A percentile compares a stretch with the other conserved stretches of the same genome.
These are phyloP conservation scores for Hemithea aestivaria DNA, from an alignment of 2,888 invertebrate species.

Conservation along the genomic window DNA sequence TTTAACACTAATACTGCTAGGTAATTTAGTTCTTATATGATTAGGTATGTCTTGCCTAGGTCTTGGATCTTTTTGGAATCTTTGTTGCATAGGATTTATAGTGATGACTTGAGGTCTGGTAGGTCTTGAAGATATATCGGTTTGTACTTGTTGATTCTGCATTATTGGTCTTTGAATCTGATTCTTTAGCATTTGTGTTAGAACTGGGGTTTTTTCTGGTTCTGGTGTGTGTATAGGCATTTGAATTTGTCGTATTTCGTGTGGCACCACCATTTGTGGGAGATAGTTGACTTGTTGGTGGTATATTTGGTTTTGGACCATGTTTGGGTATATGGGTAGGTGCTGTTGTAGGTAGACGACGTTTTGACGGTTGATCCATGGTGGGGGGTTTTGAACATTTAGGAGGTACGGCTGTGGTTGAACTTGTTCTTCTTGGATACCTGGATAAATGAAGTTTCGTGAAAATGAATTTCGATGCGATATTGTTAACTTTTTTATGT, in stretches of 20 bases:
- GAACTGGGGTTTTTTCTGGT: constrained; percentile 12
- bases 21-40: constrained; percentile 25
- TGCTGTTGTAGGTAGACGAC: constrained; percentile 64
- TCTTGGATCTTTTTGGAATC: constrained; percentile 10
- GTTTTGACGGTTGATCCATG: constrained; percentile 65
- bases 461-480: no score
- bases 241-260: constrained; percentile 40
- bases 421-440: constrained; percentile 50
- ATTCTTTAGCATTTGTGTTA: constrained; percentile 20
- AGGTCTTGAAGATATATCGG: constrained; percentile 20
- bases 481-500: no score
- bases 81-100: constrained; percentile 37
- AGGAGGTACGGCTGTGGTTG: constrained; percentile 44
- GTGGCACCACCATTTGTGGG: constrained; percentile 51
- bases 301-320: constrained; percentile 59
- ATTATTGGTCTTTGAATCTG: constrained; percentile 14
- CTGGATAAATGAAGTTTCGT: constrained; percentile 9
- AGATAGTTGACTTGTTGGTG: constrained; percentile 54
- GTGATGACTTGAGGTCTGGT: constrained; percentile 35
- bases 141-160: constrained; percentile 26
- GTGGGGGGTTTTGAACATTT: constrained; percentile 65
- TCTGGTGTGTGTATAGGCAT: constrained; percentile 30
- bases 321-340: constrained; percentile 23
- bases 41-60: constrained; percentile 18
- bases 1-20: constrained; percentile 32